Percentiles rank a stretch among this genome's conserved stretches.
Evolutionary conservation across 1,140 invertebrate species (phyloP).

Genomic region (Hirudo medicinalis): DNA sequence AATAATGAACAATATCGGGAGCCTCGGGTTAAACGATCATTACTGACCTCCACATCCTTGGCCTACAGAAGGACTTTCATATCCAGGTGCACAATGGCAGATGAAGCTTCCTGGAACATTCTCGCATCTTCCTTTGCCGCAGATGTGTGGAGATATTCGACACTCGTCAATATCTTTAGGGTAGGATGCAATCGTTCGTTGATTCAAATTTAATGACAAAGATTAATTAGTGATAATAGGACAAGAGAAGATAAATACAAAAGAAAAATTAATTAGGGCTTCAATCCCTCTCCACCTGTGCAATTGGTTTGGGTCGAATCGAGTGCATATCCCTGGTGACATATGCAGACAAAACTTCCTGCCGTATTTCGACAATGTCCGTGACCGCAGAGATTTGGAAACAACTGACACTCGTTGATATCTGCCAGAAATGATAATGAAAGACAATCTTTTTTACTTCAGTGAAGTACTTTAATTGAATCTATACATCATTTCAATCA

Average conservation of each 20-base stretch:
- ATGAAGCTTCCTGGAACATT: conserved; percentile 68
- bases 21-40: background rate
- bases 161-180: conserved; percentile 71
- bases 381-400: conserved; percentile 45
- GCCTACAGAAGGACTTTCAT: conserved; percentile 43
- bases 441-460: background rate
- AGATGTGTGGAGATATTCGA: conserved; percentile 63
- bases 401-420: conserved; percentile 69
- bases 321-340: conserved; percentile 39
- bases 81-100: conserved; percentile 67
- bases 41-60: conserved; percentile 39
- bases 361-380: conserved; percentile 35
- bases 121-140: conserved; percentile 64
- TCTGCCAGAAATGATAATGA: conserved; percentile 24
- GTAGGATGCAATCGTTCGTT: too few relatives aligned
- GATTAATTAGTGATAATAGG: too few relatives aligned
- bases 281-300: conserved; percentile 30
- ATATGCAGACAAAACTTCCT: conserved; percentile 35
- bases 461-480: too few relatives aligned
- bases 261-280: background rate
- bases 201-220: too few relatives aligned
- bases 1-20: too few relatives aligned
- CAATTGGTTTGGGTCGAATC: conserved; percentile 42
- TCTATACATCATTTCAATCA: too few relatives aligned
- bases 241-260: background rate